phyloP scores from a whole-genome alignment of 1,140 invertebrate species.

The Philopotamus ludificatus region DNA sequence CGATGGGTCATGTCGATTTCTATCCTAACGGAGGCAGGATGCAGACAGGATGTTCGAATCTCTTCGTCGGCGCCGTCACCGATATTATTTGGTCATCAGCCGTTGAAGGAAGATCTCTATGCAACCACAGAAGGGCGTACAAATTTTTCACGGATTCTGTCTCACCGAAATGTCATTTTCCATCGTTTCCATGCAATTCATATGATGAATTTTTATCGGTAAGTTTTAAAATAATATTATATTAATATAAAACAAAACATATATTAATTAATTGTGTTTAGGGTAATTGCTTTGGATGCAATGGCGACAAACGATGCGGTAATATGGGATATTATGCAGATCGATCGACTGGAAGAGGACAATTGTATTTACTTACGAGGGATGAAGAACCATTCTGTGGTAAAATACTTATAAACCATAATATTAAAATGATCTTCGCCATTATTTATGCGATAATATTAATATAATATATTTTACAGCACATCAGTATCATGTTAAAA shows the following conservation, averaged over 20 bases:
- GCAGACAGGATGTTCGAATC: conserved; percentile 81
- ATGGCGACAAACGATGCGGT: conserved; percentile 66
- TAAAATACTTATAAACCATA: conserved; percentile 44
- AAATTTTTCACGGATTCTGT: conserved; percentile 93
- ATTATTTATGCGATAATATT: conserved; percentile 9
- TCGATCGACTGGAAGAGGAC: conserved; percentile 72
- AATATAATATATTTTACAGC: conserved; percentile 56
- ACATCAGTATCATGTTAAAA: conserved; percentile 82
- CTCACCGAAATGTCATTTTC: conserved; percentile 85
- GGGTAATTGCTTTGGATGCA: conserved; percentile 60
- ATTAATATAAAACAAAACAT: not conserved
- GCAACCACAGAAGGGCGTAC: conserved; percentile 89
- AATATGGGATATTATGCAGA: conserved; percentile 95
- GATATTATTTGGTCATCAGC: conserved; percentile 84
- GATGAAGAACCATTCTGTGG: conserved; percentile 92
- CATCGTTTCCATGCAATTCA: conserved; percentile 80
- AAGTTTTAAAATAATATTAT: conserved; percentile 35
- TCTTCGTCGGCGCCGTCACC: conserved; percentile 87
- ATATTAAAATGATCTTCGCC: conserved; percentile 3
- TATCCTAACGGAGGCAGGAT: conserved; percentile 89
- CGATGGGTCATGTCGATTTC: conserved; percentile 89
- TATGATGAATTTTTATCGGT: conserved; percentile 83
- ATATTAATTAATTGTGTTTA: conserved; percentile 43
- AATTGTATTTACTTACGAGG: conserved; percentile 81
- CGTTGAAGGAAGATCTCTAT: conserved; percentile 83